These are phyloP conservation scores for Meloidogyne hapla DNA, from an alignment of 1,140 invertebrate genomes.

Conservation along the genomic window DNA sequence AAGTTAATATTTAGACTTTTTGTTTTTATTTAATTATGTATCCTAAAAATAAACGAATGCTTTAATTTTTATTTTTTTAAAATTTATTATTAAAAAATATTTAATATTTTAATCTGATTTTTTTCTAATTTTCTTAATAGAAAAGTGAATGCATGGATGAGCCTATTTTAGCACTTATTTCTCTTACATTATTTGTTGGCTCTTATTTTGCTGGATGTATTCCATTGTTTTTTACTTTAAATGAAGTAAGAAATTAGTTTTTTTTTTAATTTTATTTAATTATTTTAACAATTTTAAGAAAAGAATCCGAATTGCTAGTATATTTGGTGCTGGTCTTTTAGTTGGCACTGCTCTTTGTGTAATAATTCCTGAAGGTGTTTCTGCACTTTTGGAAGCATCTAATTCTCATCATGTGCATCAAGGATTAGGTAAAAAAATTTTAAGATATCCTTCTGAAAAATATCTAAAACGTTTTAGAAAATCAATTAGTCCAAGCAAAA, in stretches of 20 bases:
- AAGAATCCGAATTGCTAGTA: conserved; percentile 86
- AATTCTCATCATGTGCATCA: not conserved
- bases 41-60: not conserved
- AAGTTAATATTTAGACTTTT: conserved; percentile 10
- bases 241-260: conserved; percentile 75
- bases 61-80: not conserved
- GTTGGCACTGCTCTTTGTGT: conserved; percentile 94
- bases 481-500: not conserved
- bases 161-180: conserved; percentile 24
- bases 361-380: conserved; percentile 95
- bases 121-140: not conserved
- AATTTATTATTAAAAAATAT: not conserved
- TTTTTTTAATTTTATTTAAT: conserved; percentile 30
- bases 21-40: not conserved
- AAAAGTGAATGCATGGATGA: conserved; percentile 5
- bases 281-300: conserved; percentile 72
- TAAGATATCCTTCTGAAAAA: not conserved
- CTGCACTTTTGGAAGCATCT: conserved; percentile 27
- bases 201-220: conserved; percentile 89
- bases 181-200: conserved; percentile 82
- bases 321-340: conserved; percentile 92
- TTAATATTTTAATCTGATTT: not conserved
- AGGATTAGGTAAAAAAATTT: not conserved
- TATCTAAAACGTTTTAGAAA: not conserved
- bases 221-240: conserved; percentile 85